These are phyloP conservation scores for Chionoecetes opilio DNA, from an alignment of 1,140 invertebrate genomes.

Conservation along the genomic window DNA sequence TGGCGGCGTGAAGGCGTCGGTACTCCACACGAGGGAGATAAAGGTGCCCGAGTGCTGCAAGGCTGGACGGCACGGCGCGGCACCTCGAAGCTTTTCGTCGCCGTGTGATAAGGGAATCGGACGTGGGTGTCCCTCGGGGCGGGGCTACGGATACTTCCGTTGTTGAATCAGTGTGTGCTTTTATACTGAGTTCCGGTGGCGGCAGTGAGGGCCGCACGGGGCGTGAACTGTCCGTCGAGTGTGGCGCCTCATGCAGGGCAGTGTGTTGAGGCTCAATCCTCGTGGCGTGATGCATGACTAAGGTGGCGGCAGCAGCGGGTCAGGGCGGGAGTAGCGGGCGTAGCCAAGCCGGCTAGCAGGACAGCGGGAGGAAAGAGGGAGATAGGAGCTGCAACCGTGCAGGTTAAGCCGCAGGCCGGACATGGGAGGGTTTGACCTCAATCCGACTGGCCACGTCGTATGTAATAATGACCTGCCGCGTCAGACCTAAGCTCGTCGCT, in stretches of 20 bases:
- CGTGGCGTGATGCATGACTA: background rate
- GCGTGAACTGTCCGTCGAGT: background rate
- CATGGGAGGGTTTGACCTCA: slow-evolving; percentile 15
- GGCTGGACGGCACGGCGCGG: background rate
- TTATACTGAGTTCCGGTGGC: slow-evolving; percentile 63
- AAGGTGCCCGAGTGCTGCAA: background rate
- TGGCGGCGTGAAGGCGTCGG: background rate
- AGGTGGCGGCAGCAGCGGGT: background rate
- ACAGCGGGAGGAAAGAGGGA: background rate
- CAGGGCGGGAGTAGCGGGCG: background rate
- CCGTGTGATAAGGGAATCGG: background rate
- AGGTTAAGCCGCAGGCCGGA: background rate
- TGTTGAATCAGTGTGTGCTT: slow-evolving; percentile 68
- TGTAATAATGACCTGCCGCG: background rate
- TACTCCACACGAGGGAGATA: background rate
- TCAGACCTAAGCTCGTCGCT: background rate
- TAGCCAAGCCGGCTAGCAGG: background rate
- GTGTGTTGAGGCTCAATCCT: background rate
- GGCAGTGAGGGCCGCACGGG: background rate
- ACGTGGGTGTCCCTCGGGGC: slow-evolving; percentile 45
- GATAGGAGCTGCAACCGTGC: too few relatives aligned
- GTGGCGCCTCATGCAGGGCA: background rate
- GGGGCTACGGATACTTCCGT: slow-evolving; percentile 64
- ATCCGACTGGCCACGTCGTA: background rate
- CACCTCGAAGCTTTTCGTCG: background rate